Evolutionary conservation across 2,888 invertebrate species (phyloP).

Genomic region (Sinopyrophorus schimmeli): DNA sequence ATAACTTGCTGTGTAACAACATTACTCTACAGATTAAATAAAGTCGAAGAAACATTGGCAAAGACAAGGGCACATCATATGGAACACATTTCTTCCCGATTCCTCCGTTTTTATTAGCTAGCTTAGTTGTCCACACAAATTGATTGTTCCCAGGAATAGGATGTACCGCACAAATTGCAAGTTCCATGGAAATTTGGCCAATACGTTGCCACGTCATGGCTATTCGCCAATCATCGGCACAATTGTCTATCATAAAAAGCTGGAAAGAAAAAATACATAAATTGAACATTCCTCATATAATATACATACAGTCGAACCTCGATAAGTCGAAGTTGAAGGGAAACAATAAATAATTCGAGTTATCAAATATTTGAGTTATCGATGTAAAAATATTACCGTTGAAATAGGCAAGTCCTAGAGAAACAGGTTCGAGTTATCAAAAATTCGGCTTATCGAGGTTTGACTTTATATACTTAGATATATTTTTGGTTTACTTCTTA

Average conservation of each 20-base stretch:
- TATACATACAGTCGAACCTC: too few relatives aligned
- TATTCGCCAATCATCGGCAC: conserved; percentile 99
- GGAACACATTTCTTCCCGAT: conserved; percentile 74
- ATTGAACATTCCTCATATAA: too few relatives aligned
- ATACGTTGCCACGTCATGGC: conserved; percentile 99
- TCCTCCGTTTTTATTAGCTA: conserved; percentile 82
- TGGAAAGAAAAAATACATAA: conserved; percentile 60
- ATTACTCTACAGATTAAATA: conserved; percentile 99
- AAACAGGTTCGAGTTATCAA: too few relatives aligned
- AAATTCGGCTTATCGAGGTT: too few relatives aligned
- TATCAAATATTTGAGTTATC: too few relatives aligned
- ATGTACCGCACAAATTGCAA: conserved; percentile 95
- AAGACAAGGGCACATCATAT: conserved; percentile 94
- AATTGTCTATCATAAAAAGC: conserved; percentile 99
- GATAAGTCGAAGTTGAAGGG: too few relatives aligned
- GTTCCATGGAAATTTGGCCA: conserved; percentile 87
- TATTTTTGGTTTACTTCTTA: too few relatives aligned
- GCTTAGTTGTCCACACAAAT: conserved; percentile 95
- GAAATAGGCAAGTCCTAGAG: too few relatives aligned
- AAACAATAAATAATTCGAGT: too few relatives aligned
- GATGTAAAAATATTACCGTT: too few relatives aligned
- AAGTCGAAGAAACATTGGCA: conserved; percentile 99
- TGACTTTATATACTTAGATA: too few relatives aligned
- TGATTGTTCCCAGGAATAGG: conserved; percentile 96
- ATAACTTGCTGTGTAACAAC: conserved; percentile 98